Evolutionary conservation across 2,888 invertebrate species (phyloP).

Genomic region (Leptinotarsa juncta): DNA sequence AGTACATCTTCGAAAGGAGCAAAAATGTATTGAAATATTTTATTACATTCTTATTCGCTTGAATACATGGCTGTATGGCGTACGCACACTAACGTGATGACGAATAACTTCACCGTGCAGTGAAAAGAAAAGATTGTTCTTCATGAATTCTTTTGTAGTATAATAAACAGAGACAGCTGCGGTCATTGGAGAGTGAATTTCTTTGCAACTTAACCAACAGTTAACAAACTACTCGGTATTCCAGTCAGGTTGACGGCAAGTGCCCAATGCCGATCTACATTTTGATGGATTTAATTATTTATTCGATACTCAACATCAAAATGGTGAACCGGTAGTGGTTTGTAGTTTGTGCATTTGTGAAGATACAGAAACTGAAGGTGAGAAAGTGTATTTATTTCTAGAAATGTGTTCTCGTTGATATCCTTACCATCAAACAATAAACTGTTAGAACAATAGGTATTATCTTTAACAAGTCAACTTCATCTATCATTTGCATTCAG

Average conservation of each 20-base stretch:
- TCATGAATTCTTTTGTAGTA: not conserved
- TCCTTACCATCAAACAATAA: not conserved
- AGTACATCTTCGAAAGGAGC: too few relatives aligned
- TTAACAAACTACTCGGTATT: constrained; percentile 27
- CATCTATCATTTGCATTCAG: too few relatives aligned
- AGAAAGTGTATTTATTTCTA: not conserved
- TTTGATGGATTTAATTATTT: not conserved
- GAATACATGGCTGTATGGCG: not conserved
- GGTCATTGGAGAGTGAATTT: constrained; percentile 28
- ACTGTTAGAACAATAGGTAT: too few relatives aligned
- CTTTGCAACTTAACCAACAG: constrained; percentile 26
- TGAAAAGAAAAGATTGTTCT: not conserved
- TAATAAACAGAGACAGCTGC: constrained; percentile 13
- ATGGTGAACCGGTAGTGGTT: constrained; percentile 28
- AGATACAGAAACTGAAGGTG: constrained; percentile 9
- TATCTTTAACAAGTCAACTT: too few relatives aligned
- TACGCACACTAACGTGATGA: not conserved
- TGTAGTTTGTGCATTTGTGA: constrained; percentile 10
- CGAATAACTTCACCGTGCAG: constrained; percentile 13
- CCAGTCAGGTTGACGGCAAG: constrained; percentile 23
- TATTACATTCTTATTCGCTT: too few relatives aligned
- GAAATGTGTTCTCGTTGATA: not conserved
- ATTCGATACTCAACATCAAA: constrained; percentile 13
- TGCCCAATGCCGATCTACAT: constrained; percentile 15
- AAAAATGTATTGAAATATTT: too few relatives aligned